phyloP scores from a whole-genome alignment of 1,140 invertebrate species.

The Saccostrea echinata region DNA sequence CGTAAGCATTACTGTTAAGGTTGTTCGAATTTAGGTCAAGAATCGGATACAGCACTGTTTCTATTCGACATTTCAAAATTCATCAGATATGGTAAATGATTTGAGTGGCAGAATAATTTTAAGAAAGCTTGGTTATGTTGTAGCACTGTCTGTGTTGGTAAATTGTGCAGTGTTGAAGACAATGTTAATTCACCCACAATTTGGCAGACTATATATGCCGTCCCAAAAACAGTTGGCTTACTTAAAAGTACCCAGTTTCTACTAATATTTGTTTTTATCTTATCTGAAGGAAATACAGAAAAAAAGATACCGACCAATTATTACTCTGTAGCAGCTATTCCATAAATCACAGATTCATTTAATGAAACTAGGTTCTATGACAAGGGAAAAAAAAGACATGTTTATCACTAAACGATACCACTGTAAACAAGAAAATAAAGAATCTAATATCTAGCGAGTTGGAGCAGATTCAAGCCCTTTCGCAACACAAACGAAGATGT shows the following conservation, averaged over 20 bases:
- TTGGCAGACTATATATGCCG: not conserved
- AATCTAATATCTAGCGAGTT: not conserved
- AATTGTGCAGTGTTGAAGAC: too few species aligned
- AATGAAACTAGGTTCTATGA: not conserved
- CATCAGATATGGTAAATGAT: conserved; percentile 2
- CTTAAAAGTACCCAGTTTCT: not conserved
- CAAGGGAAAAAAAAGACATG: not conserved
- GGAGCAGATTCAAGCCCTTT: conserved; percentile 3
- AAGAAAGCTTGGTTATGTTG: not conserved
- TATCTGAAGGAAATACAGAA: not conserved
- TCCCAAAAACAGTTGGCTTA: too few species aligned
- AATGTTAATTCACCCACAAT: too few species aligned
- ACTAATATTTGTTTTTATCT: not conserved
- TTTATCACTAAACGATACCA: conserved; percentile 16
- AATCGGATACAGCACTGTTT: not conserved
- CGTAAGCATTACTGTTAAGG: too few species aligned
- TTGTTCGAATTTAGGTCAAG: not conserved
- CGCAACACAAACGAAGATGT: not conserved
- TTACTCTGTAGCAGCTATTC: not conserved
- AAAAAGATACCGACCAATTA: not conserved
- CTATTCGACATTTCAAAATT: not conserved
- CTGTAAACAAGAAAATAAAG: not conserved
- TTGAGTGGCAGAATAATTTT: conserved; percentile 25
- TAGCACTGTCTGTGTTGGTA: not conserved
- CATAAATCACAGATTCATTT: conserved; percentile 14